phyloP scores from a whole-genome alignment of 1,140 invertebrate genomes.

The Drosophila melanogaster region DNA sequence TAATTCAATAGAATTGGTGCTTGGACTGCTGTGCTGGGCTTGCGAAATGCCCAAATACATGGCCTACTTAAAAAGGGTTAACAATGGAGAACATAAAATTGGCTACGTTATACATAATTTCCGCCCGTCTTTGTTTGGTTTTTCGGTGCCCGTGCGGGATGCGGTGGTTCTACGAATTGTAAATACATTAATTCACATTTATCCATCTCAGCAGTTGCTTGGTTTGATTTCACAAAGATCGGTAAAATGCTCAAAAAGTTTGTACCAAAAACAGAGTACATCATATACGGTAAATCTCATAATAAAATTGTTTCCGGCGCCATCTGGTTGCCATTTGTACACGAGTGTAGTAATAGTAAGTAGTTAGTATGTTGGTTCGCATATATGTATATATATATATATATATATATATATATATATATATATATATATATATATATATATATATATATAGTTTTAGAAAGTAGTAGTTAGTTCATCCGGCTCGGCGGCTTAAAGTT shows the following conservation, averaged over 20 bases:
- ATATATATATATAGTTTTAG: conserved; percentile 37
- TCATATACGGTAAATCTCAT: conserved; percentile 68
- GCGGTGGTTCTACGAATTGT: conserved; percentile 43
- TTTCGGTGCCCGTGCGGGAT: conserved; percentile 21
- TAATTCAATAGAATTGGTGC: conserved; percentile 39
- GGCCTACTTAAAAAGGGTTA: conserved; percentile 23
- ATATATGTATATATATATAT: no score
- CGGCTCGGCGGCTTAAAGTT: conserved; percentile 33
- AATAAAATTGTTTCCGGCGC: conserved; percentile 64
- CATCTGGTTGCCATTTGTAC: conserved; percentile 35
- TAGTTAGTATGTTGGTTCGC: conserved; percentile 37
- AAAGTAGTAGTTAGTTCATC: conserved; percentile 54
- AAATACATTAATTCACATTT: conserved; percentile 52
- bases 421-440: no score
- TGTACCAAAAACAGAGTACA: conserved; percentile 75
- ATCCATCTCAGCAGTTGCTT: conserved; percentile 55
- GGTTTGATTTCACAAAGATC: conserved; percentile 54
- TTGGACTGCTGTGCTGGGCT: conserved; percentile 15
- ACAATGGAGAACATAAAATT: conserved; percentile 38
- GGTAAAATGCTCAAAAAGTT: conserved; percentile 80
- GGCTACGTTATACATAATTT: conserved; percentile 45
- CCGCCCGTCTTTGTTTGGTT: background rate
- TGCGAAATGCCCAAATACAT: conserved; percentile 3
- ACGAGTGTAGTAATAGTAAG: conserved; percentile 52
- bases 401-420: conserved; percentile 38